A percentile compares a stretch with the other conserved stretches of the same genome.
phyloP scores from a whole-genome alignment of 2,888 invertebrate species.

The Clivina fossor region DNA sequence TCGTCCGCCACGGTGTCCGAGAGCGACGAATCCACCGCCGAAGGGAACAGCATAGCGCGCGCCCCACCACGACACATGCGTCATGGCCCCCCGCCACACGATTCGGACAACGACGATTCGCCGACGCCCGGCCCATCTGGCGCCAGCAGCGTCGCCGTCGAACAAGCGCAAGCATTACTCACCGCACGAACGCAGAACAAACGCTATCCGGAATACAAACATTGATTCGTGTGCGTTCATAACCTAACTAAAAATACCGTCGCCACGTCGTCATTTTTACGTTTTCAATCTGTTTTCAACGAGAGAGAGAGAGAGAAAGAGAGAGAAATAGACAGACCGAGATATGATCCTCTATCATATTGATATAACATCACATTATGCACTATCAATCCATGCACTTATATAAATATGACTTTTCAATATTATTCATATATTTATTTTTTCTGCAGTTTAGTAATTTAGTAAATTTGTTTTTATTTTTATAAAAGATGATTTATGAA shows the following conservation, averaged over 20 bases:
- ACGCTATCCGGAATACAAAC: conserved; percentile 75
- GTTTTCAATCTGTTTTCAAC: too few relatives aligned
- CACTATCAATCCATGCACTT: too few relatives aligned
- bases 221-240: conserved; percentile 64
- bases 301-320: too few relatives aligned
- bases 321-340: too few relatives aligned
- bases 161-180: conserved; percentile 47
- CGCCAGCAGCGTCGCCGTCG: conserved; percentile 49
- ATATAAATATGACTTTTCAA: too few relatives aligned
- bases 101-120: conserved; percentile 44
- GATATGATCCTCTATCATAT: too few relatives aligned
- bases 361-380: too few relatives aligned
- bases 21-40: conserved; percentile 59
- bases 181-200: conserved; percentile 59
- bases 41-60: conserved; percentile 51
- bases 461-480: too few relatives aligned
- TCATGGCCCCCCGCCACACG: conserved; percentile 52
- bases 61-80: conserved; percentile 53
- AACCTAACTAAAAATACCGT: too few relatives aligned
- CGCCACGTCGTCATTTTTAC: conserved; percentile 39
- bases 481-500: too few relatives aligned
- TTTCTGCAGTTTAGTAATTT: too few relatives aligned
- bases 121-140: conserved; percentile 50
- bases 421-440: too few relatives aligned
- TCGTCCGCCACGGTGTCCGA: conserved; percentile 55